Percentiles rank a stretch among this genome's conserved stretches.
These are phyloP conservation scores for Hippoglossus stenolepis DNA, from an alignment of 2,113 vertebrate species.

Conservation along the genomic window DNA sequence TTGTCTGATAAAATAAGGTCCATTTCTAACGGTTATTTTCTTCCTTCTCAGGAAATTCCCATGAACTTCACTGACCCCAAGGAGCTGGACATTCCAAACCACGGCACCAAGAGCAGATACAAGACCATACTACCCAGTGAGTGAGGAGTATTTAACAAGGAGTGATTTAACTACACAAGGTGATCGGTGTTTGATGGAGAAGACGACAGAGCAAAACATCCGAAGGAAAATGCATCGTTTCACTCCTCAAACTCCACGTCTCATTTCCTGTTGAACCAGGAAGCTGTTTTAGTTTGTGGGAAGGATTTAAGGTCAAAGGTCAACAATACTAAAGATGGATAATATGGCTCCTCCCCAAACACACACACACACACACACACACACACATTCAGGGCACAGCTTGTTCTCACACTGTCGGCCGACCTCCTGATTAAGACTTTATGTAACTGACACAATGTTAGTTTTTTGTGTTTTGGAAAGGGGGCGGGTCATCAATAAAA, in stretches of 20 bases:
- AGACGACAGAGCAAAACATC: no score
- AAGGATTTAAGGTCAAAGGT: conserved; percentile 38
- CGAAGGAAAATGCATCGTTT: no score
- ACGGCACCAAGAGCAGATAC: conserved; percentile 97
- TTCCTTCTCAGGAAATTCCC: conserved; percentile 91
- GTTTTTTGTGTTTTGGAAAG: conserved; percentile 27
- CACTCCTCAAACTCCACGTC: neutral
- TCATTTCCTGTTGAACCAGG: conserved; percentile 52
- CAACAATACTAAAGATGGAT: conserved; percentile 37
- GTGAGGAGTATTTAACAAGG: conserved; percentile 55
- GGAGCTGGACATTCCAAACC: conserved; percentile 92
- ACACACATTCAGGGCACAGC: conserved; percentile 31
- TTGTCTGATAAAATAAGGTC: no score
- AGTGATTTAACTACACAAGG: no score
- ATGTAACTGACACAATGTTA: conserved; percentile 43
- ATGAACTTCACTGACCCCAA: conserved; percentile 99
- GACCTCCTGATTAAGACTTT: conserved; percentile 52
- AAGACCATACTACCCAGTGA: conserved; percentile 98
- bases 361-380: conserved; percentile 18
- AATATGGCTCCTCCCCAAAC: neutral
- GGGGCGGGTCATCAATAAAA: conserved; percentile 34
- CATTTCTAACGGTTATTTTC: neutral
- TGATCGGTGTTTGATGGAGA: no score
- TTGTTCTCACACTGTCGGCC: conserved; percentile 48
- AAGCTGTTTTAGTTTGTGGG: conserved; percentile 57